phyloP scores from a whole-genome alignment of 2,113 vertebrate genomes.

The Ammodytes marinus region DNA sequence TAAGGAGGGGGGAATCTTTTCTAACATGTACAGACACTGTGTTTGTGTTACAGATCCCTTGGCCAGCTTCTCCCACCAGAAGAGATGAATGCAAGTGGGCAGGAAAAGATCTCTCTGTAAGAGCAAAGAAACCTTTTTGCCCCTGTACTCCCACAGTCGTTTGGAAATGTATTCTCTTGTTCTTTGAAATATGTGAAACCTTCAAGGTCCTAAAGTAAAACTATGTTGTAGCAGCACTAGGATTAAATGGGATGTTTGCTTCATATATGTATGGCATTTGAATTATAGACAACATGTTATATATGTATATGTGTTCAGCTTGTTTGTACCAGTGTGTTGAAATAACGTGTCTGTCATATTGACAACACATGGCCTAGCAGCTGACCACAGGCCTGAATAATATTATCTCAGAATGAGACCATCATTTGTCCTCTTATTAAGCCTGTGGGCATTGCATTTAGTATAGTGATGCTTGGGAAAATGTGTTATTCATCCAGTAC shows the following conservation, averaged over 20 bases:
- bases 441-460: constrained; percentile 32
- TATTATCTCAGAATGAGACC: constrained; percentile 47
- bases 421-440: constrained; percentile 46
- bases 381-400: constrained; percentile 25
- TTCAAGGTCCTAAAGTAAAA: constrained; percentile 23
- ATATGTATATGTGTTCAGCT: constrained; percentile 4
- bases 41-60: constrained; percentile 89
- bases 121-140: constrained; percentile 63
- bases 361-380: constrained; percentile 5
- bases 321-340: constrained; percentile 36
- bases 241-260: constrained; percentile 6
- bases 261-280: constrained; percentile 7
- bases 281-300: constrained; percentile 19
- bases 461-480: constrained; percentile 22
- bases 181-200: constrained; percentile 5
- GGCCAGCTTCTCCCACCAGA: constrained; percentile 92
- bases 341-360: constrained; percentile 42
- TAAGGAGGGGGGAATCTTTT: constrained; percentile 13
- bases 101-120: constrained; percentile 96
- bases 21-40: constrained; percentile 42
- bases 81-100: constrained; percentile 99
- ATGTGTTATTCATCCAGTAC: no score
- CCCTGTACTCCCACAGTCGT: constrained; percentile 41
- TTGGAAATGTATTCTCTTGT: constrained; percentile 39
- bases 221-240: neutral